Conservation (phyloP, 2,888 invertebrate genomes). For the Brachylomia viminalis region DNA sequence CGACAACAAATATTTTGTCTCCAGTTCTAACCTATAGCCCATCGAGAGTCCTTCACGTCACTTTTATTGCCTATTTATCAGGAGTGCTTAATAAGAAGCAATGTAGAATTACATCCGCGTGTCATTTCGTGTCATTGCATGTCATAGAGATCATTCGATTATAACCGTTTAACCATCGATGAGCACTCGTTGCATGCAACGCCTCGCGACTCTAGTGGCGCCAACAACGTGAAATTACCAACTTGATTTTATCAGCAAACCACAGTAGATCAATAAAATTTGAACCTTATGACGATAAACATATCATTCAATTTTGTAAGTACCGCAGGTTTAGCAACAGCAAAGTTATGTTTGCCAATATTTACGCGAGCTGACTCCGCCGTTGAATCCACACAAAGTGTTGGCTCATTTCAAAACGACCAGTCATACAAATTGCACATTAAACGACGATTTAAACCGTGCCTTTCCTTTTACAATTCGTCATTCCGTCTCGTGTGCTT, state of each 20-base stretch:
- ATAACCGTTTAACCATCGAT: conserved; percentile 73
- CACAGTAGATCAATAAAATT: conserved; percentile 19
- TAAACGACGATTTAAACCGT: conserved; percentile 80
- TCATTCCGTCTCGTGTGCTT: conserved; percentile 83
- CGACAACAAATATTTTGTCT: conserved; percentile 25
- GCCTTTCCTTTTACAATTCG: conserved; percentile 88
- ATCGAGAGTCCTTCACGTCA: conserved; percentile 48
- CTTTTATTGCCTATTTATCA: conserved; percentile 55
- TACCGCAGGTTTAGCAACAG: conserved; percentile 24
- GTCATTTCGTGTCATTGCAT: conserved; percentile 63
- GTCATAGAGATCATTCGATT: conserved; percentile 75
- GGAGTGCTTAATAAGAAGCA: conserved; percentile 55
- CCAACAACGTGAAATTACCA: conserved; percentile 77
- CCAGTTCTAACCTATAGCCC: conserved; percentile 14
- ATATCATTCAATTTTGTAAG: conserved; percentile 51
- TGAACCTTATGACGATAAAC: conserved; percentile 38
- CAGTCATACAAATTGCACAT: conserved; percentile 85
- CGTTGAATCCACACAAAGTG: conserved; percentile 77
- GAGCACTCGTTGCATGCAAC: conserved; percentile 75
- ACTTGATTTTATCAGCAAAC: conserved; percentile 57
- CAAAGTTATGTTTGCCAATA: conserved; percentile 64
- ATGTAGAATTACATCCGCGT: conserved; percentile 61
- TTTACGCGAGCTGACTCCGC: conserved; percentile 81
- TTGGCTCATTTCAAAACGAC: conserved; percentile 82
- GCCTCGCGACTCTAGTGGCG: conserved; percentile 79